Percentiles rank a stretch among this genome's conserved stretches.
phyloP scores from a whole-genome alignment of 2,888 invertebrate genomes.

The Drosophila neutralis region DNA sequence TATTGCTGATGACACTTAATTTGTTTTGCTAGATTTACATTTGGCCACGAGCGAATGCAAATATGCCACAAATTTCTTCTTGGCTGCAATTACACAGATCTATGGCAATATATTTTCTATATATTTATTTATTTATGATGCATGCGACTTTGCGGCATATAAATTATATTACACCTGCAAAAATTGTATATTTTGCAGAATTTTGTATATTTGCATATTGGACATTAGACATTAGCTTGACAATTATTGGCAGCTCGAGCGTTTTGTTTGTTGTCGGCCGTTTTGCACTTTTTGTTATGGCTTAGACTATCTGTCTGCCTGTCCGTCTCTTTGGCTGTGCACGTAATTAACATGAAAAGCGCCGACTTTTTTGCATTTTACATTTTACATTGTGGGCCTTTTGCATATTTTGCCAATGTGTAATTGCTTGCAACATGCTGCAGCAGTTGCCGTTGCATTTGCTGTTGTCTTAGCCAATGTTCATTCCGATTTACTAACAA shows the following conservation, averaged over 20 bases:
- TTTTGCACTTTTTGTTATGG: not conserved
- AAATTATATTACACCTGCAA: slow-evolving; percentile 58
- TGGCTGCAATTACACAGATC: slow-evolving; percentile 33
- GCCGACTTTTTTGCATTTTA: slow-evolving; percentile 56
- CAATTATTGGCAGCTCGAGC: slow-evolving; percentile 63
- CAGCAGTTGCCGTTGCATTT: slow-evolving; percentile 10
- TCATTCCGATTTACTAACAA: slow-evolving; percentile 24
- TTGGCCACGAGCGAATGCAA: slow-evolving; percentile 54
- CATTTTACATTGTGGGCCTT: slow-evolving; percentile 13
- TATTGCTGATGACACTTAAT: slow-evolving; percentile 55
- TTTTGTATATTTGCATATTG: slow-evolving; percentile 1
- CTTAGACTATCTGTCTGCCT: not conserved
- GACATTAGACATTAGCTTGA: slow-evolving; percentile 28
- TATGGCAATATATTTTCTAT: slow-evolving; percentile 16
- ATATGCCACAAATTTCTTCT: slow-evolving; percentile 41
- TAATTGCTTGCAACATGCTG: slow-evolving; percentile 62
- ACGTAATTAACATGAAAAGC: slow-evolving; percentile 71
- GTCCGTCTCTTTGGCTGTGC: not conserved
- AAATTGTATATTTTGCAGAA: slow-evolving; percentile 4
- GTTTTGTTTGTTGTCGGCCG: slow-evolving; percentile 25
- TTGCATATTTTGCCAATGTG: slow-evolving; percentile 27
- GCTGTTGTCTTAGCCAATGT: slow-evolving; percentile 12
- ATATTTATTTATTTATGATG: slow-evolving; percentile 60
- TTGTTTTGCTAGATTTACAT: slow-evolving; percentile 54
- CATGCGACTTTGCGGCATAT: slow-evolving; percentile 68